Conservation (phyloP, 1,140 invertebrate genomes). For the Gerris buenoi region DNA sequence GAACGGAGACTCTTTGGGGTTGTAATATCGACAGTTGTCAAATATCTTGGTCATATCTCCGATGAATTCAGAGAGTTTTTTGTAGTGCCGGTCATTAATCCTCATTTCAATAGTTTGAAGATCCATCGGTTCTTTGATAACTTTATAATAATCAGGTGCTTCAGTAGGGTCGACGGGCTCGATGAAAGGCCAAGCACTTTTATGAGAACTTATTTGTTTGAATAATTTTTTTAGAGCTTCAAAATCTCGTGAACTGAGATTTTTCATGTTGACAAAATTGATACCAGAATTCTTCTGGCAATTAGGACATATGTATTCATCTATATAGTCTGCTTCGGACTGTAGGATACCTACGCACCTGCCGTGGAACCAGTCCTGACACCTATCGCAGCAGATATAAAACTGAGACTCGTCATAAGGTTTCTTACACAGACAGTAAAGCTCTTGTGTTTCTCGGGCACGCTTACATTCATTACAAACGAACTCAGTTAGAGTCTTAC, state of each 20-base stretch:
- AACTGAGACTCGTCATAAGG: slow-evolving; percentile 97
- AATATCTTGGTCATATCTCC: slow-evolving; percentile 96
- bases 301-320: slow-evolving; percentile 90
- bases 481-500: slow-evolving; percentile 76
- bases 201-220: slow-evolving; percentile 74
- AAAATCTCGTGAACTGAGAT: slow-evolving; percentile 64
- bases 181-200: slow-evolving; percentile 93
- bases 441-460: slow-evolving; percentile 71
- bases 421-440: slow-evolving; percentile 89
- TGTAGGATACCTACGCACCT: slow-evolving; percentile 90
- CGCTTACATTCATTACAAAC: slow-evolving; percentile 76
- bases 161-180: slow-evolving; percentile 88
- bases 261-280: slow-evolving; percentile 79
- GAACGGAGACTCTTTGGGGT: slow-evolving; percentile 86
- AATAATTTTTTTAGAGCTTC: slow-evolving; percentile 68
- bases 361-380: slow-evolving; percentile 98
- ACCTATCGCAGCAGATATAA: slow-evolving; percentile 94
- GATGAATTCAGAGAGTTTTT: slow-evolving; percentile 82
- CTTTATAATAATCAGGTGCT: slow-evolving; percentile 92
- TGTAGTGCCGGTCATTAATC: slow-evolving; percentile 68
- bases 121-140: slow-evolving; percentile 98
- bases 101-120: slow-evolving; percentile 81
- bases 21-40: slow-evolving; percentile 95
- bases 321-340: slow-evolving; percentile 83
- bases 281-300: slow-evolving; percentile 78